Evolutionary conservation across 2,113 vertebrate genomes (phyloP).

Genomic region (Colaptes auratus): DNA sequence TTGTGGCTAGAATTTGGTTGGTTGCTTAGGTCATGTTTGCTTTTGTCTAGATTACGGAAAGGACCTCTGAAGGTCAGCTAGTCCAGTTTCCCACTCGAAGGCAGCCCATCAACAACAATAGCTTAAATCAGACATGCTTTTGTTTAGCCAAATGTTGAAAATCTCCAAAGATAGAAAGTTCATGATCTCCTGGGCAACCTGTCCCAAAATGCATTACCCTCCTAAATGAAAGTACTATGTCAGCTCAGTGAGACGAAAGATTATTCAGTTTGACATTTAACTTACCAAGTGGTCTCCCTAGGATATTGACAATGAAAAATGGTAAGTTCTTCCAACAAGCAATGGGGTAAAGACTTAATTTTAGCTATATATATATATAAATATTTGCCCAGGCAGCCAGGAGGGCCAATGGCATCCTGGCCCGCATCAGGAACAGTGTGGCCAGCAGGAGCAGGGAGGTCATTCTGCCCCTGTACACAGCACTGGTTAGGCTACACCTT

Average conservation of each 20-base stretch:
- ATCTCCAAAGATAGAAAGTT: background rate
- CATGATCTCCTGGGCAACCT: background rate
- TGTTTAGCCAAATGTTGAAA: background rate
- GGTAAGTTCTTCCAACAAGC: background rate
- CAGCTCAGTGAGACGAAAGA: background rate
- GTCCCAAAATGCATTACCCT: background rate
- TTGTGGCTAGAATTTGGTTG: background rate
- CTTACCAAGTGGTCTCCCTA: background rate
- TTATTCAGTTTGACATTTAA: background rate
- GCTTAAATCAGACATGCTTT: background rate
- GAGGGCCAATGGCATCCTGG: no score
- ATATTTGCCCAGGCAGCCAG: no score
- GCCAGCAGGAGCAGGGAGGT: no score
- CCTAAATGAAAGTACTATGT: background rate
- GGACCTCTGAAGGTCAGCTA: background rate
- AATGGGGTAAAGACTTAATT: background rate
- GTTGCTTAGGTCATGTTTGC: background rate
- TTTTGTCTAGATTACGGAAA: background rate
- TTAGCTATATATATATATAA: no score
- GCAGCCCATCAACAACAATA: background rate
- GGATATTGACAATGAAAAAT: background rate
- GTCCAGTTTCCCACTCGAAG: background rate
- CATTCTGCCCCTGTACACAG: no score
- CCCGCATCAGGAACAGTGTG: no score
- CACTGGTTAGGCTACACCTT: no score